Evolutionary conservation across 1,140 invertebrate species (phyloP), one percentile per base, ranked within the genome.

Genomic region (Drosophila kanapiae): DNA sequence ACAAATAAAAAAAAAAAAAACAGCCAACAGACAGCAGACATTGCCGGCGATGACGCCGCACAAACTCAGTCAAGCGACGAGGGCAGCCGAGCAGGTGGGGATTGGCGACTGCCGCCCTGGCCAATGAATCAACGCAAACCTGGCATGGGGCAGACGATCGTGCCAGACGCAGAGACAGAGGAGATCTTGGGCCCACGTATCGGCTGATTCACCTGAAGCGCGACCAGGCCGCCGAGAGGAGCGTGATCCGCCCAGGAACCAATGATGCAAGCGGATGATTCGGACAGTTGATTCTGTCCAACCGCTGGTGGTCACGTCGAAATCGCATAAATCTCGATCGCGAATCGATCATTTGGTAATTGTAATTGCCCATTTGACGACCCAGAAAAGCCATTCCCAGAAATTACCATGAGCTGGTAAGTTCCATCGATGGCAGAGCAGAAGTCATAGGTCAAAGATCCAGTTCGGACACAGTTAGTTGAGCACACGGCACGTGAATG

Each of bases 71-170:
- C 75, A 83, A 85, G 57, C 61, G 79, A 49, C 63, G 78, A 78
- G 71, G 80, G 70, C 76, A 79, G 62, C 82, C 74, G 78, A 23
- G 23, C 68, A 75, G 82, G 64, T 75, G 75, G 82, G 64, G 62
- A 81, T 60, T 57, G 62, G 77, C 40, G 62, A 43, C 64, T 61
- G 40, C 53, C 54, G 40, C 51, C 51, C 51, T 51, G 54, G 27
- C 40, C 53, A 80, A 84, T 88, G 77, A 88, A 87, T 78, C 82
- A 86, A 87, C 82, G 43, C 63, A 85, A 80, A 80, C 78, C 72
- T 64, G 42, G n/a, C 37, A 43, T 53, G 51, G 47, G 48, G 40
- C 42, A 59, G 61, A 74, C 45, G 69, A 63, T 80, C 80, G 75
- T 82, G 80, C 48, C 69, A 75, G 82, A 85, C 65, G 42, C 35